A percentile compares a stretch with the other conserved stretches of the same genome.
These are phyloP conservation scores for Apodemus agrarius DNA, from an alignment of 2,797 vertebrate species.

Conservation along the genomic window DNA sequence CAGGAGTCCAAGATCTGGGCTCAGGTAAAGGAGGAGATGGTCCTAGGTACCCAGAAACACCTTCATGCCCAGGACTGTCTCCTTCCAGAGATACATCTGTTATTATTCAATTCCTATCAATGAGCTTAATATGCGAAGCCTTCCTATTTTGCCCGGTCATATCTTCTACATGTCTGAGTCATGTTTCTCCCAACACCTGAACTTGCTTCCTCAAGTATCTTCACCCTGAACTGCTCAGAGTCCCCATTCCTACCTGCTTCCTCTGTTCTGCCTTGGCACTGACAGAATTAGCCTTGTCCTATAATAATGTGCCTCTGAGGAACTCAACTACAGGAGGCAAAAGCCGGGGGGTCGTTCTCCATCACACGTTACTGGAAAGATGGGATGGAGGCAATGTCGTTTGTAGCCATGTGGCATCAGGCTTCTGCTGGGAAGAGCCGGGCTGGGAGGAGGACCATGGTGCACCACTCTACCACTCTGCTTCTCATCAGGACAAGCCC, in stretches of 20 bases:
- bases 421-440: neutral
- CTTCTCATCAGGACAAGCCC: neutral
- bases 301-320: neutral
- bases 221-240: neutral
- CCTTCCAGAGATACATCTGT: neutral
- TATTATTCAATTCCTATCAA: neutral
- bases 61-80: rapidly evolving
- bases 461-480: rapidly evolving
- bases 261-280: neutral
- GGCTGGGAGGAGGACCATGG: neutral
- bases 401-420: rapidly evolving
- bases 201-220: neutral
- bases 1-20: neutral
- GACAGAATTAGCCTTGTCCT: neutral
- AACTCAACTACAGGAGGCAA: neutral
- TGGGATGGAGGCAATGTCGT: neutral
- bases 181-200: neutral
- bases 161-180: neutral
- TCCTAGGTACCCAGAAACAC: neutral
- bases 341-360: neutral
- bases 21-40: neutral
- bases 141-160: neutral
- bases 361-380: neutral
- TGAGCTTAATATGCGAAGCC: neutral
- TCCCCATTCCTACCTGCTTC: neutral